These are phyloP conservation scores for Acanthoscelides obtectus DNA, from an alignment of 2,888 invertebrate species.

Conservation along the genomic window DNA sequence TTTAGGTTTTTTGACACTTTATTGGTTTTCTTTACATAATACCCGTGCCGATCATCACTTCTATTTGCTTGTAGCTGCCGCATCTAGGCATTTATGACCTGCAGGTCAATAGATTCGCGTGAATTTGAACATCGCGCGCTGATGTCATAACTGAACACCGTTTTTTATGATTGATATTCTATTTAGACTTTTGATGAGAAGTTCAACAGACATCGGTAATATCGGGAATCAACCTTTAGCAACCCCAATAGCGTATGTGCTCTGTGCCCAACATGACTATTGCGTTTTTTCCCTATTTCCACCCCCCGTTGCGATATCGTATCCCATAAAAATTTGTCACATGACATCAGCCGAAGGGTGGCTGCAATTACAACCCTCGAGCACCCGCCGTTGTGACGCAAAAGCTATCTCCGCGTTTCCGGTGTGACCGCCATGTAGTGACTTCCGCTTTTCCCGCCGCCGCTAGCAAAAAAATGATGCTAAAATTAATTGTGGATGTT, in stretches of 20 bases:
- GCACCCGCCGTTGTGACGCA: constrained; percentile 42
- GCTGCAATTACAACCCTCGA: constrained; percentile 40
- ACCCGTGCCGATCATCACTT: no score
- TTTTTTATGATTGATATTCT: no score
- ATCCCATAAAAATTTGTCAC: constrained; percentile 45
- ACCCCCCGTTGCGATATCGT: constrained; percentile 30
- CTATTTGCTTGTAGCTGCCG: no score
- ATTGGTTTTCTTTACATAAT: no score
- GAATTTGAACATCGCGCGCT: no score
- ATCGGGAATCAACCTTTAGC: no score
- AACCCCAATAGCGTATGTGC: neutral
- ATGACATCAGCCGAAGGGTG: constrained; percentile 31
- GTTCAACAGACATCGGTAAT: no score
- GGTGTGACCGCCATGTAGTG: constrained; percentile 29
- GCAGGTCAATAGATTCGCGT: no score
- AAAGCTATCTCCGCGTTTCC: constrained; percentile 35
- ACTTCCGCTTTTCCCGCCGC: constrained; percentile 32
- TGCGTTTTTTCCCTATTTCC: neutral
- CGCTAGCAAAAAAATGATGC: constrained; percentile 3
- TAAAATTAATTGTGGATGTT: neutral
- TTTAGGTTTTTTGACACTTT: no score
- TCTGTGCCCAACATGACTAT: neutral
- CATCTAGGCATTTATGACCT: no score
- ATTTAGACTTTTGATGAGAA: no score
- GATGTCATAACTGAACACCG: no score